These are phyloP conservation scores for Ictalurus furcatus DNA, from an alignment of 2,113 vertebrate genomes.

Conservation along the genomic window DNA sequence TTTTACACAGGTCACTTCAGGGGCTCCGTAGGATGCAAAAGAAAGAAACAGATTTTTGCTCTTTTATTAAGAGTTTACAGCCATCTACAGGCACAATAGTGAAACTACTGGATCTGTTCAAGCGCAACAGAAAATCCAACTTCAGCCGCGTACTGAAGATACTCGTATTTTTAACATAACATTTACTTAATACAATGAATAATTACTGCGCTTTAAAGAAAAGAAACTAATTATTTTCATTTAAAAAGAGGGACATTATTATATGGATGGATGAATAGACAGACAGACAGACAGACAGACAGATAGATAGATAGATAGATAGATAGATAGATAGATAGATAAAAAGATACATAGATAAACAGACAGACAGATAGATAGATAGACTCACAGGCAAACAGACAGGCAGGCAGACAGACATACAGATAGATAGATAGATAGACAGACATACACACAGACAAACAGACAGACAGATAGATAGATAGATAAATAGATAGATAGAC, in stretches of 20 bases:
- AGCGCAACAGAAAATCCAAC: background rate
- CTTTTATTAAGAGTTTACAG: background rate
- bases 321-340: background rate
- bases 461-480: background rate
- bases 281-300: background rate
- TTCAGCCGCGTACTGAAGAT: background rate
- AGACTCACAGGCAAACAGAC: too few species aligned
- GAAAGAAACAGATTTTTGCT: background rate
- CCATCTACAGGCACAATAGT: background rate
- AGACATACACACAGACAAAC: background rate
- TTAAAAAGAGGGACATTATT: background rate
- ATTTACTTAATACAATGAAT: background rate
- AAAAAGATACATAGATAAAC: too few species aligned
- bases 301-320: background rate
- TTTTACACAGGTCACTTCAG: too few species aligned
- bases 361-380: too few species aligned
- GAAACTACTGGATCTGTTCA: background rate
- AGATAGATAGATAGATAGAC: background rate
- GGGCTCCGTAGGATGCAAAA: background rate
- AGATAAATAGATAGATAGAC: background rate
- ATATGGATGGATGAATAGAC: background rate
- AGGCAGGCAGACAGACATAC: too few species aligned
- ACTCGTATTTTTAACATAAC: background rate
- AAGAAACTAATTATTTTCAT: too few species aligned
- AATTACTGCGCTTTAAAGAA: background rate